Conservation (phyloP, 92 coral and sea anemone species). For the Metridium senile region DNA sequence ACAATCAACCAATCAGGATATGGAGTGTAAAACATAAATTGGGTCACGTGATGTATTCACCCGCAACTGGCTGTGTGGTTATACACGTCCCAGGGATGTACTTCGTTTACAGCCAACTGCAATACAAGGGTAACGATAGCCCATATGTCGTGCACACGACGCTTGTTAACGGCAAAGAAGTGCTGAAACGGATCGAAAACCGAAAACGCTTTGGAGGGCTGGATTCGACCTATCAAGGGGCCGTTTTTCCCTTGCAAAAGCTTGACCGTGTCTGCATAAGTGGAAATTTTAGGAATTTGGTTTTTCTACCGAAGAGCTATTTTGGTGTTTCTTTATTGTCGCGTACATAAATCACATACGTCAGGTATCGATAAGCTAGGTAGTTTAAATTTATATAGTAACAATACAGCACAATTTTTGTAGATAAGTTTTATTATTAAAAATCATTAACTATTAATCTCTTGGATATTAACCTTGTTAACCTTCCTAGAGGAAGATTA, state of each 20-base stretch:
- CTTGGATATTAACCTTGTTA: too few relatives aligned
- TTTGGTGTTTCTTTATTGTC: slow-evolving; percentile 78
- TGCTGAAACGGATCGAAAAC: slow-evolving; percentile 40
- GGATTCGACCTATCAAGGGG: slow-evolving; percentile 86
- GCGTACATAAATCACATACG: not conserved
- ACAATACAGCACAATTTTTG: too few relatives aligned
- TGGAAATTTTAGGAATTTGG: not conserved
- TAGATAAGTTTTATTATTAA: too few relatives aligned
- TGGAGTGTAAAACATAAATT: not conserved
- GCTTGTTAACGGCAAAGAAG: slow-evolving; percentile 40
- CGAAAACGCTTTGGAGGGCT: too few relatives aligned
- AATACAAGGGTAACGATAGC: slow-evolving; percentile 41
- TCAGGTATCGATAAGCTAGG: too few relatives aligned
- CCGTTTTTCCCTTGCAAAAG: slow-evolving; percentile 62
- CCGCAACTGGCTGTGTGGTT: slow-evolving; percentile 41
- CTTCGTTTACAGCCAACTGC: slow-evolving; percentile 89
- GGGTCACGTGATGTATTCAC: not conserved
- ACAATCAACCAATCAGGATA: not conserved
- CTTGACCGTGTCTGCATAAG: slow-evolving; percentile 61
- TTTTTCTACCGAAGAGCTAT: slow-evolving; percentile 43
- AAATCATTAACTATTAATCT: too few relatives aligned
- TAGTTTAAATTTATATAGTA: too few relatives aligned
- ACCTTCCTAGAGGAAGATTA: too few relatives aligned
- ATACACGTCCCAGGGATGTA: slow-evolving; percentile 66
- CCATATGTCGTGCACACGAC: slow-evolving; percentile 44